Base-by-base conservation (phyloP, 2,888 invertebrate species). In the Drosophila paracracens region DNA sequence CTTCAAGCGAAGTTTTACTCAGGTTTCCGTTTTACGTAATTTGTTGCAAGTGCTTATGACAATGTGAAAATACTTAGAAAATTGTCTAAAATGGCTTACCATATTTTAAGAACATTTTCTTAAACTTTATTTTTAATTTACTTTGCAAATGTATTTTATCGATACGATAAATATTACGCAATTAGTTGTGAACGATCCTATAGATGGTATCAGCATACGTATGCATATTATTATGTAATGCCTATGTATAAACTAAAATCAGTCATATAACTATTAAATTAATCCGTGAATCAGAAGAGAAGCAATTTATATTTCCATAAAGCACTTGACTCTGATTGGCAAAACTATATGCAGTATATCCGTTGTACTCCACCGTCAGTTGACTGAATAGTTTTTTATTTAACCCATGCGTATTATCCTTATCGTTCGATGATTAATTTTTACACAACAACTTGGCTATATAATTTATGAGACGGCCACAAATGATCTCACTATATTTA, bases 401-500 rank as follows among this genome's bases (percentile, higher is more conserved):
- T 11, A 13, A 8, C 11, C 33, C 4, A 21, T 21, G 18, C 21
- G 25, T 25, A 48, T 43, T 65, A 52, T 67, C 67, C 70, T 68
- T 68, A 68, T 68, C 58, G n/a, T 40, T 6, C 8, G 25, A 40
- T 51, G 50, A 51, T 57, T 48, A 33, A 25, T 33, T 13, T 69
- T 25, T 2, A 13, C 3, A 36, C 11, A 25, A n/a, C 46, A 31
- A 66, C 21, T 53, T 43, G 16, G n/a, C 36, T 31, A 35, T 31
- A 35, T 27, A 27, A 54, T 50, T 54, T 50, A 38, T 68, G 56
- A 25, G 27, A 40, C 29, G n/a, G 13, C 38, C 11, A 38, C 18
- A 40, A 59, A 77, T 77, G 74, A 74, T 51, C 51, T 77, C 74
- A 56, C 78, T 56, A 21, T 18, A 29, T 40, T 11, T 40, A 40